A percentile compares a stretch with the other conserved stretches of the same genome.
Conservation (phyloP, 2,797 vertebrate species). For the Pseudomugil gertrudae region DNA sequence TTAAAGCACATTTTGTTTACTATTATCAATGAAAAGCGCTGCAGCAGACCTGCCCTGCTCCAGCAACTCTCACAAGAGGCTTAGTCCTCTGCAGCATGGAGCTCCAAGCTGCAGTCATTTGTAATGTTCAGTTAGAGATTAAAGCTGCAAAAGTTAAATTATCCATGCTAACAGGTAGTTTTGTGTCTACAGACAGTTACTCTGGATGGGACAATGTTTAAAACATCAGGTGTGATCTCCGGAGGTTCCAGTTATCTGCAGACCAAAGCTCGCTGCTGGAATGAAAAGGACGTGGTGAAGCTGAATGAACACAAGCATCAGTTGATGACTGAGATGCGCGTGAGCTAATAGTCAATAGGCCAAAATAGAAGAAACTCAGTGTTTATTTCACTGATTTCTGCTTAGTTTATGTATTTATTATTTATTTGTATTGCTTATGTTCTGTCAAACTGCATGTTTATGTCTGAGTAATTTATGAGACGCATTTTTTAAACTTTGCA, state of each 20-base stretch:
- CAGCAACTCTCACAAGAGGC: too few relatives aligned
- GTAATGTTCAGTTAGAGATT: too few relatives aligned
- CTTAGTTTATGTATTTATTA: not conserved
- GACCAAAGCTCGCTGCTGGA: slow-evolving; percentile 90
- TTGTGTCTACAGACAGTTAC: slow-evolving; percentile 85
- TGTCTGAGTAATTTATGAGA: too few relatives aligned
- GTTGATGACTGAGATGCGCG: slow-evolving; percentile 85
- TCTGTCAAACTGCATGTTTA: not conserved
- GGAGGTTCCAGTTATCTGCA: slow-evolving; percentile 91
- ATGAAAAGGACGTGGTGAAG: slow-evolving; percentile 87
- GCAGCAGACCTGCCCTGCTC: too few relatives aligned
- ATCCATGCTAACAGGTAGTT: not conserved
- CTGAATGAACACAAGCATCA: slow-evolving; percentile 86
- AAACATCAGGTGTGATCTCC: slow-evolving; percentile 93
- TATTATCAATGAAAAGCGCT: too few relatives aligned
- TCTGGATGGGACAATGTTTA: slow-evolving; percentile 94
- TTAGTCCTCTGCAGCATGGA: too few relatives aligned
- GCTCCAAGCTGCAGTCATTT: too few relatives aligned
- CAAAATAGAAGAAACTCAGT: not conserved
- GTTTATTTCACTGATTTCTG: not conserved
- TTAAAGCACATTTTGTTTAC: too few relatives aligned
- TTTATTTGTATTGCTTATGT: not conserved
- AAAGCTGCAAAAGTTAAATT: too few relatives aligned
- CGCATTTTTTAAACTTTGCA: too few relatives aligned
- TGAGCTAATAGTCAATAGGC: slow-evolving; percentile 59